Evolutionary conservation across 2,797 vertebrate species (phyloP).

Genomic region (Galago senegalensis): DNA sequence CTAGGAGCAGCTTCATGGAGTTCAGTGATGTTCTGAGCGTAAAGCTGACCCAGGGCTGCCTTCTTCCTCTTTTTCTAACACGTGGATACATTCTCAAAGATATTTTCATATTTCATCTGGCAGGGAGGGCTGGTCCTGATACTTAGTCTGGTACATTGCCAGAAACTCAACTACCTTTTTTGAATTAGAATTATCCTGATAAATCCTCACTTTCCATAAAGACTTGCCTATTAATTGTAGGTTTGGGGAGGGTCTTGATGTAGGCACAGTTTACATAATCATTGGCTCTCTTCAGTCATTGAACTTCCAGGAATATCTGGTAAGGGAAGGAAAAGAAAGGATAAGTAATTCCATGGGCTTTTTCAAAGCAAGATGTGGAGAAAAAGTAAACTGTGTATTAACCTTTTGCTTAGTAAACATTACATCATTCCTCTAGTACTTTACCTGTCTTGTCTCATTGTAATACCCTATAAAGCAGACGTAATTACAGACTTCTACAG

Average conservation of each 20-base stretch:
- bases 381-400: background rate
- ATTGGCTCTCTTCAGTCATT: background rate
- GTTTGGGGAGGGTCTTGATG: background rate
- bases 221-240: background rate
- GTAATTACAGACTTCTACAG: conserved; percentile 28
- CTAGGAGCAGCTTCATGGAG: background rate
- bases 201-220: conserved; percentile 43
- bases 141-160: background rate
- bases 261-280: background rate
- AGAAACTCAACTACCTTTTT: background rate
- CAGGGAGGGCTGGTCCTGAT: background rate
- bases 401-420: background rate
- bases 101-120: conserved; percentile 38
- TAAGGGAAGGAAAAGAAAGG: background rate
- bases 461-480: background rate
- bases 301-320: background rate
- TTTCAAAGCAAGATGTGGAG: background rate
- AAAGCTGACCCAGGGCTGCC: background rate
- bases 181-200: conserved; percentile 5
- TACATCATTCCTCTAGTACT: background rate
- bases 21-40: background rate
- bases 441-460: background rate
- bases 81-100: background rate
- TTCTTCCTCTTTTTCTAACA: background rate
- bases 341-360: background rate